Conservation (phyloP, 2,888 invertebrate species). For the Xanthostigma xanthostigma region DNA sequence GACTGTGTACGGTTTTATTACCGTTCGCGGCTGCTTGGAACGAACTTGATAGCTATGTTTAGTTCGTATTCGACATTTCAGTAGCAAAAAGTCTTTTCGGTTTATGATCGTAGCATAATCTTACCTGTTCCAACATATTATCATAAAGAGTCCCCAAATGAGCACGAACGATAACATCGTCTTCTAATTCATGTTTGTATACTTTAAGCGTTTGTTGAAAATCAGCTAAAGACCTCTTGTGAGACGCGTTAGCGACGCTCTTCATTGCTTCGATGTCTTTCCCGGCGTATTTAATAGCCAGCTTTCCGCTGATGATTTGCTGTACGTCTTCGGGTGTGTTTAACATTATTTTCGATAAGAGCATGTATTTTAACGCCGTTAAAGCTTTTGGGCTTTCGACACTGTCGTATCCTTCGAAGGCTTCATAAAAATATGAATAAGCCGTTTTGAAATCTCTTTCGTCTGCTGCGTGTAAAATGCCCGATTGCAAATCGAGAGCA, state of each 20-base stretch:
- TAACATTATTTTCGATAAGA: slow-evolving; percentile 96
- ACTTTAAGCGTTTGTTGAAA: slow-evolving; percentile 82
- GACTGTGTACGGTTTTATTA: too few relatives aligned
- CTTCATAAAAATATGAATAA: slow-evolving; percentile 99
- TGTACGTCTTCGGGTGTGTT: slow-evolving; percentile 93
- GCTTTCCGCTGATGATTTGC: slow-evolving; percentile 87
- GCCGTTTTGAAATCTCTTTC: slow-evolving; percentile 99
- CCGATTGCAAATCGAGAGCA: slow-evolving; percentile 91
- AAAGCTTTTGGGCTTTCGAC: slow-evolving; percentile 84
- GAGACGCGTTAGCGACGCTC: slow-evolving; percentile 89
- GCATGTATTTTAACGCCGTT: slow-evolving; percentile 97
- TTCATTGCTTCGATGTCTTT: slow-evolving; percentile 96
- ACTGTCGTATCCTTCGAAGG: slow-evolving; percentile 96
- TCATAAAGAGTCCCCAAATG: slow-evolving; percentile 95
- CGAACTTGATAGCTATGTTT: too few relatives aligned
- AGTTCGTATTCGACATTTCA: too few relatives aligned
- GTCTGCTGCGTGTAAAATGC: slow-evolving; percentile 98
- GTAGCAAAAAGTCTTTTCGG: too few relatives aligned
- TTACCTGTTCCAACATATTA: slow-evolving; percentile 86
- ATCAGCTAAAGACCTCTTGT: slow-evolving; percentile 91
- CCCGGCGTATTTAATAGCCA: slow-evolving; percentile 92
- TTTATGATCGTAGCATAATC: too few relatives aligned
- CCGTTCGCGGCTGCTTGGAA: too few relatives aligned
- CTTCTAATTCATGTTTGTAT: slow-evolving; percentile 78
- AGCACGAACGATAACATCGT: slow-evolving; percentile 92